A percentile compares a stretch with the other conserved stretches of the same genome.
Conservation (phyloP, 2,888 invertebrate genomes). For the Pogonocherus hispidulus region DNA sequence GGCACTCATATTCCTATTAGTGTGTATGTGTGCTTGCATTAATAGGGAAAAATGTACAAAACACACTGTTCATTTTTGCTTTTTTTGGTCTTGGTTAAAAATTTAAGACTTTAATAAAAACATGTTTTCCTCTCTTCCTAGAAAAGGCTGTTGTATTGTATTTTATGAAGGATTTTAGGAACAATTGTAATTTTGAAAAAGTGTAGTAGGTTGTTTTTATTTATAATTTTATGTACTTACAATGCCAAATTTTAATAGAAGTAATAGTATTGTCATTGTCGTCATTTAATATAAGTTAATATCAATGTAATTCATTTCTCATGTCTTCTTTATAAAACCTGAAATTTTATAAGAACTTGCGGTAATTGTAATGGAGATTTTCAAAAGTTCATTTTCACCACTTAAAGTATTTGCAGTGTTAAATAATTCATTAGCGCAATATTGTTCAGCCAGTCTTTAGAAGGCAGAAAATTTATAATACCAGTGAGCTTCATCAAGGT, state of each 20-base stretch:
- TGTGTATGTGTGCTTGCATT: too few species aligned
- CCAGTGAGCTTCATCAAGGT: background rate
- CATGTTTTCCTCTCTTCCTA: slow-evolving; percentile 21
- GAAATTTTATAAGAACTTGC: background rate
- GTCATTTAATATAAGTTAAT: background rate
- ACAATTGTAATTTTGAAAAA: slow-evolving; percentile 25
- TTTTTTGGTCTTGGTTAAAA: background rate
- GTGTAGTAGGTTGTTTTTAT: slow-evolving; percentile 30
- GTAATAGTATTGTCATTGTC: slow-evolving; percentile 10
- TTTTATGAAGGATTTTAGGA: slow-evolving; percentile 23
- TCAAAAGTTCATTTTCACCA: background rate
- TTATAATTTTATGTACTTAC: slow-evolving; percentile 29
- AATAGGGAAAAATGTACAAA: too few species aligned
- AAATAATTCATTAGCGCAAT: too few species aligned
- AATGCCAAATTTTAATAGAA: slow-evolving; percentile 32
- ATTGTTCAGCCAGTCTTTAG: too few species aligned
- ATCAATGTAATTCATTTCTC: slow-evolving; percentile 9
- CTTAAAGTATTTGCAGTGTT: too few species aligned
- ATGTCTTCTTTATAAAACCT: background rate
- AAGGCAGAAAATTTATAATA: background rate
- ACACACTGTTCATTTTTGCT: slow-evolving; percentile 1
- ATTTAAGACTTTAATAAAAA: background rate
- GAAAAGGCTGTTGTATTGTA: slow-evolving; percentile 25
- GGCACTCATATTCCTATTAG: too few species aligned
- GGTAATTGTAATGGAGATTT: slow-evolving; percentile 25